Evolutionary conservation across 1,140 invertebrate genomes (phyloP).

Genomic region (Lucilia cuprina): DNA sequence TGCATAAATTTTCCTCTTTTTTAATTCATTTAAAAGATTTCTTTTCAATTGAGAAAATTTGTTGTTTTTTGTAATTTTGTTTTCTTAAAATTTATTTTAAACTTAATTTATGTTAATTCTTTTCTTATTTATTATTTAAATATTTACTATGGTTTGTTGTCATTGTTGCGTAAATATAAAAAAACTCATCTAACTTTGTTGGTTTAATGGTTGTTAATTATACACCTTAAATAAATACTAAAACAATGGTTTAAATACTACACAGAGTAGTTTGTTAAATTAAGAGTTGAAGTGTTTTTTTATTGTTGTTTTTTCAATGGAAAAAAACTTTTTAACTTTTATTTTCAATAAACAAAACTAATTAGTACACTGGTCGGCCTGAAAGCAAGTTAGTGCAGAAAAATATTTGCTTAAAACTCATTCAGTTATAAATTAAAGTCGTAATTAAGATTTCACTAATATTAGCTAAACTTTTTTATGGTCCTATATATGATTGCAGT

Average conservation of each 20-base stretch:
- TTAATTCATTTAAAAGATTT: not conserved
- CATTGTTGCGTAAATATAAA: not conserved
- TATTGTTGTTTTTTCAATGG: not conserved
- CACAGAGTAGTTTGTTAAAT: not conserved
- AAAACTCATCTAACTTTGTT: not conserved
- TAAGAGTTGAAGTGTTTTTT: not conserved
- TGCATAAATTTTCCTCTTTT: not conserved
- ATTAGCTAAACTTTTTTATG: too few relatives aligned
- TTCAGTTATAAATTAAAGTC: too few relatives aligned
- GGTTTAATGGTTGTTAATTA: constrained; percentile 4
- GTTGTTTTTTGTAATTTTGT: not conserved
- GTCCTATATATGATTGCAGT: too few relatives aligned
- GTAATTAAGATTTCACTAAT: too few relatives aligned
- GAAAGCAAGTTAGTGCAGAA: not conserved
- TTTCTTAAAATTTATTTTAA: not conserved
- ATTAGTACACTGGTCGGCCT: too few relatives aligned
- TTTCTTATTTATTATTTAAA: not conserved
- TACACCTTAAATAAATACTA: not conserved
- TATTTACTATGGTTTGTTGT: not conserved
- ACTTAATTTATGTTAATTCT: not conserved
- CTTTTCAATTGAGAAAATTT: not conserved
- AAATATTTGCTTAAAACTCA: too few relatives aligned
- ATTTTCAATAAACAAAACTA: too few relatives aligned
- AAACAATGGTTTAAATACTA: not conserved
- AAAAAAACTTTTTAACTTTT: not conserved